Evolutionary conservation across 2,113 vertebrate species (phyloP).

Genomic region (Cephalopterus ornatus): DNA sequence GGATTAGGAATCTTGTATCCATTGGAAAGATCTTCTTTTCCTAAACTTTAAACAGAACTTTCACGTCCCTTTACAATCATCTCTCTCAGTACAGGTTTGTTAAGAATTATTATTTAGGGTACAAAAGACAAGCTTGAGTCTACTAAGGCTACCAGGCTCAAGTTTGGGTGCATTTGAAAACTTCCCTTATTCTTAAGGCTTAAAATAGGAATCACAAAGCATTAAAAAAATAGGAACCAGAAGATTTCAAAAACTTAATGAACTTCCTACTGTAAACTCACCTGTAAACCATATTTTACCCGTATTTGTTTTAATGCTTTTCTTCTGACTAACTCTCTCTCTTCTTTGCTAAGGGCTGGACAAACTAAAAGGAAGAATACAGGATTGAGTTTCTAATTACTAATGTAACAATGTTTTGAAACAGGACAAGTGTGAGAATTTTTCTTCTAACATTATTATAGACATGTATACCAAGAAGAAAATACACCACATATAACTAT

Average conservation of each 20-base stretch:
- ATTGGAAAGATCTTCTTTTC: neutral
- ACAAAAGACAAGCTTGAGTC: neutral
- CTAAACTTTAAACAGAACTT: neutral
- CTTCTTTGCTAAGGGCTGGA: conserved; percentile 84
- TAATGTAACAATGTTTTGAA: neutral
- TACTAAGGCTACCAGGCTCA: neutral
- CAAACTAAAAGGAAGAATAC: conserved; percentile 72
- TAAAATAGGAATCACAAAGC: neutral
- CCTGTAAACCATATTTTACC: conserved; percentile 96
- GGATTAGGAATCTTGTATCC: neutral
- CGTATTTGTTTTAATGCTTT: conserved; percentile 95
- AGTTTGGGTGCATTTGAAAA: neutral
- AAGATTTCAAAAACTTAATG: neutral
- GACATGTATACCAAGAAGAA: neutral
- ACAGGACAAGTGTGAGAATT: neutral
- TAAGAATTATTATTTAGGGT: neutral
- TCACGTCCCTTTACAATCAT: neutral
- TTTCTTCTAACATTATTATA: neutral
- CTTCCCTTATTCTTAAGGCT: neutral
- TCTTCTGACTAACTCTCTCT: conserved; percentile 89
- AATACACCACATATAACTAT: neutral
- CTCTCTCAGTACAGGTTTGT: neutral
- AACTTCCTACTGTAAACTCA: conserved; percentile 63
- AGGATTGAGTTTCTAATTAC: neutral
- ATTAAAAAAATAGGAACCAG: neutral